A percentile compares a stretch with the other conserved stretches of the same genome.
phyloP scores from a whole-genome alignment of 2,888 invertebrate species.

The Drosophila neutralis region DNA sequence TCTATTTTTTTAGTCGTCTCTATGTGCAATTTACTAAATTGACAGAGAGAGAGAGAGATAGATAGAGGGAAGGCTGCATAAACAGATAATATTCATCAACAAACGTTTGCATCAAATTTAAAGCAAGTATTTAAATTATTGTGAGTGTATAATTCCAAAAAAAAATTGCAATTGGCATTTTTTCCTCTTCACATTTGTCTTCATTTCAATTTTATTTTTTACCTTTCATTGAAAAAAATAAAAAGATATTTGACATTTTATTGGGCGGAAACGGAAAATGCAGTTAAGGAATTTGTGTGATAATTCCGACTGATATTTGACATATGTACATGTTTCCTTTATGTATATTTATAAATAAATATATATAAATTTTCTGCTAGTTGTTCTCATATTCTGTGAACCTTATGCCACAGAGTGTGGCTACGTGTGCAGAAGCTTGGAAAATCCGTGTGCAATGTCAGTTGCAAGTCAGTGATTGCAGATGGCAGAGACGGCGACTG shows the following conservation, averaged over 20 bases:
- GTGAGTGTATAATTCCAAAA: constrained; percentile 4
- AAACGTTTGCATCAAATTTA: constrained; percentile 17
- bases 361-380: background rate
- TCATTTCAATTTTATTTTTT: background rate
- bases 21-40: constrained; percentile 54
- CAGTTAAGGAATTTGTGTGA: constrained; percentile 19
- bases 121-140: constrained; percentile 22
- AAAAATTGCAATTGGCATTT: background rate
- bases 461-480: constrained; percentile 61
- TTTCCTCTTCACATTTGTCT: constrained; percentile 1
- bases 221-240: background rate
- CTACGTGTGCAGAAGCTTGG: constrained; percentile 66
- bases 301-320: constrained; percentile 33
- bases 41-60: background rate
- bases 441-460: constrained; percentile 72
- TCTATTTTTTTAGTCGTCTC: constrained; percentile 16
- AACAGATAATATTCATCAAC: background rate
- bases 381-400: background rate
- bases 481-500: constrained; percentile 12
- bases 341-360: background rate
- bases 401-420: constrained; percentile 22
- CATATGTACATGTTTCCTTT: constrained; percentile 7
- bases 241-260: background rate
- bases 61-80: background rate
- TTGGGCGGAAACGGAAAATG: constrained; percentile 19